These are phyloP conservation scores for Nipponacmea schrenckii DNA, from an alignment of 2,888 invertebrate species.

Conservation along the genomic window DNA sequence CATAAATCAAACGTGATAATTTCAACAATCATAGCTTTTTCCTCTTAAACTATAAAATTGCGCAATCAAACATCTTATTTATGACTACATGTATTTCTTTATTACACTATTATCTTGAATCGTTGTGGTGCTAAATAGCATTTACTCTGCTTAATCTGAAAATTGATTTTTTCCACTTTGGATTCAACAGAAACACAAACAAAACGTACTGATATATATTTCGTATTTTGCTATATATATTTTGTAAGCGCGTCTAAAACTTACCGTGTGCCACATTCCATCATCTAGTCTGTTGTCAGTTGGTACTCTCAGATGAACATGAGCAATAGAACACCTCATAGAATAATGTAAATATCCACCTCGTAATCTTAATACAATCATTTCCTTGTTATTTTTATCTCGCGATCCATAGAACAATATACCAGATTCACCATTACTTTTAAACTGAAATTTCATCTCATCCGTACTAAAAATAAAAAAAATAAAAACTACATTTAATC, in stretches of 20 bases:
- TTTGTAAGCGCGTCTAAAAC: not conserved
- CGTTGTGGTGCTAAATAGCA: too few species aligned
- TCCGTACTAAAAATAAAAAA: conserved; percentile 29
- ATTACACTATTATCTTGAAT: too few species aligned
- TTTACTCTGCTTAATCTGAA: too few species aligned
- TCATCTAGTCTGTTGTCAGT: conserved; percentile 30
- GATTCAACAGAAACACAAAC: too few species aligned
- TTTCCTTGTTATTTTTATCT: conserved; percentile 28
- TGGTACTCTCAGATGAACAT: conserved; percentile 38
- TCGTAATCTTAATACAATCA: conserved; percentile 37
- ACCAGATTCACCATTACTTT: conserved; percentile 32
- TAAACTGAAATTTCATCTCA: conserved; percentile 39
- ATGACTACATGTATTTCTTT: too few species aligned
- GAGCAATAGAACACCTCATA: conserved; percentile 38
- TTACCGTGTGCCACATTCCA: conserved; percentile 42
- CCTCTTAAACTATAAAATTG: too few species aligned
- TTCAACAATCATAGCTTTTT: too few species aligned
- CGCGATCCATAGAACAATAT: conserved; percentile 40
- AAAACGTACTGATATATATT: too few species aligned
- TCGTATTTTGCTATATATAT: too few species aligned
- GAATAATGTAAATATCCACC: conserved; percentile 38
- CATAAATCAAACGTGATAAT: too few species aligned
- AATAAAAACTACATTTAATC: not conserved
- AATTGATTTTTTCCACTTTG: too few species aligned
- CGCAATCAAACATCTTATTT: too few species aligned